Conservation (phyloP, 1,140 invertebrate species). For the Heliconius melpomene region DNA sequence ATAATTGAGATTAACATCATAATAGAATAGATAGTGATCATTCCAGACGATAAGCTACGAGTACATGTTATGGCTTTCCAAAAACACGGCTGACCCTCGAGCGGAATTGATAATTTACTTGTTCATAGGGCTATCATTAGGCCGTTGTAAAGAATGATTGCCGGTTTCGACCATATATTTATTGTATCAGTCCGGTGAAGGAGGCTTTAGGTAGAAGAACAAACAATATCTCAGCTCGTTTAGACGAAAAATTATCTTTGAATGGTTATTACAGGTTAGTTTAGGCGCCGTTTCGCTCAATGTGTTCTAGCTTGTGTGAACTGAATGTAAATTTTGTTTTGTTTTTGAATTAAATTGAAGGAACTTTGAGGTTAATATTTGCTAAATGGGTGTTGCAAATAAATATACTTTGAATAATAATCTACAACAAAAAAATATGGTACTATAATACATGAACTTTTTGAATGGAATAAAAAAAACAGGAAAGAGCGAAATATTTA, state of each 20-base stretch:
- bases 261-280: slow-evolving; percentile 58
- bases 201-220: slow-evolving; percentile 64
- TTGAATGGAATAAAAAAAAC: too few relatives aligned
- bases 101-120: slow-evolving; percentile 79
- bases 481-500: too few relatives aligned
- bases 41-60: slow-evolving; percentile 58
- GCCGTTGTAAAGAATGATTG: slow-evolving; percentile 71
- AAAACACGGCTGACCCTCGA: slow-evolving; percentile 66
- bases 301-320: not conserved
- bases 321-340: slow-evolving; percentile 11
- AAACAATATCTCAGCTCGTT: slow-evolving; percentile 76
- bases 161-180: slow-evolving; percentile 64
- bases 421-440: not conserved
- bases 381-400: not conserved
- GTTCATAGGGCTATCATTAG: slow-evolving; percentile 77
- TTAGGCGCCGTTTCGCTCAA: slow-evolving; percentile 33
- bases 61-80: slow-evolving; percentile 60
- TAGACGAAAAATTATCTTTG: slow-evolving; percentile 63
- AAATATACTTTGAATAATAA: not conserved
- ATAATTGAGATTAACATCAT: slow-evolving; percentile 43
- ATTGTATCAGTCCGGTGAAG: slow-evolving; percentile 50
- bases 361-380: not conserved
- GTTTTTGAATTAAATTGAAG: not conserved
- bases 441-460: too few relatives aligned
- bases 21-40: slow-evolving; percentile 47